Percentiles rank a stretch among this genome's conserved stretches.
Conservation (phyloP, 2,113 vertebrate species). For the Ondatra zibethicus region DNA sequence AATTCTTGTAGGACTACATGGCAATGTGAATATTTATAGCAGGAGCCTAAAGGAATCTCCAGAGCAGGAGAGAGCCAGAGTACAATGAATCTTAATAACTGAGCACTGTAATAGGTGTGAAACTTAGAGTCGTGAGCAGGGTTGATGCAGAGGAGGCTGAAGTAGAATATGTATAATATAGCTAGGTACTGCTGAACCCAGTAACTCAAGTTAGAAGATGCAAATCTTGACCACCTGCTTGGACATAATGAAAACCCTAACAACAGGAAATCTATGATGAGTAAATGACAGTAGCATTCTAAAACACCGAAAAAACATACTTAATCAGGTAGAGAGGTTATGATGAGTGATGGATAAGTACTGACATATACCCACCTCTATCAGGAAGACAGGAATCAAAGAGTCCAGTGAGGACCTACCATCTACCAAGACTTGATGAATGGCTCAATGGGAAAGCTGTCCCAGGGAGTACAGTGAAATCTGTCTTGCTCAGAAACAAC, state of each 20-base stretch:
- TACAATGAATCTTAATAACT: conserved; percentile 88
- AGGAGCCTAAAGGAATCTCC: conserved; percentile 91
- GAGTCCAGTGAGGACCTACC: no score
- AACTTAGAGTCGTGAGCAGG: conserved; percentile 94
- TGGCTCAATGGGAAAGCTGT: neutral
- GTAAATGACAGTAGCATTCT: conserved; percentile 93
- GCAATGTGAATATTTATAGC: conserved; percentile 90
- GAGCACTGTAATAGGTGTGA: conserved; percentile 92
- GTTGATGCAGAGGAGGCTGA: conserved; percentile 93
- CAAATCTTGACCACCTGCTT: conserved; percentile 92
- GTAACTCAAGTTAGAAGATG: conserved; percentile 91
- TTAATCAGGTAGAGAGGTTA: conserved; percentile 86
- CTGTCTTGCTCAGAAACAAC: neutral
- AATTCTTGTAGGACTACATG: conserved; percentile 90
- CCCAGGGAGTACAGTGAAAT: neutral
- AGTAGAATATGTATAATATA: neutral
- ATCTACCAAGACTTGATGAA: neutral
- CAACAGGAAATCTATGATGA: conserved; percentile 94
- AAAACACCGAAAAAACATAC: conserved; percentile 94
- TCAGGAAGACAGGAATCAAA: neutral
- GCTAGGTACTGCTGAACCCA: neutral
- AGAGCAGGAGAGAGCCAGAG: conserved; percentile 89
- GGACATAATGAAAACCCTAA: conserved; percentile 93
- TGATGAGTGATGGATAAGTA: neutral
- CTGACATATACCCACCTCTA: neutral